Conservation (phyloP, 2,888 invertebrate species). For the Helleia helle region DNA sequence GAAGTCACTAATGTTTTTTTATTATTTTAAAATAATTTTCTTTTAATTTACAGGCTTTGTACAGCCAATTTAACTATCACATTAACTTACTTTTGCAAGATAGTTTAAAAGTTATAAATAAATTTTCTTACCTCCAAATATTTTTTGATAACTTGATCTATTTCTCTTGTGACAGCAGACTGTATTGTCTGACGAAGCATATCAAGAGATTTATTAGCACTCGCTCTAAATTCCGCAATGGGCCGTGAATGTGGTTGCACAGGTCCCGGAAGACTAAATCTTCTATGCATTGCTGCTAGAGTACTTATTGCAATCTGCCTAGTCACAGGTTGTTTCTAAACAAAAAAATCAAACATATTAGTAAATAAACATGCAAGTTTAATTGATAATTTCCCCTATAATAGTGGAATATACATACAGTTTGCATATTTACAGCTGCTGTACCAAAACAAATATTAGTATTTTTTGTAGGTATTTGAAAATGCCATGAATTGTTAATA, state of each 20-base stretch:
- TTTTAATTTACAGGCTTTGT: too few species aligned
- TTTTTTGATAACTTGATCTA: constrained; percentile 83
- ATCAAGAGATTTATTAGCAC: constrained; percentile 82
- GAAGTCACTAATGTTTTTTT: too few species aligned
- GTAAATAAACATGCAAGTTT: background rate
- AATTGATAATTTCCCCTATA: background rate
- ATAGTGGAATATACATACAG: constrained; percentile 30
- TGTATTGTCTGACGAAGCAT: constrained; percentile 84
- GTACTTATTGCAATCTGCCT: constrained; percentile 83
- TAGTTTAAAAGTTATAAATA: too few species aligned
- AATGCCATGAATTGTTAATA: constrained; percentile 45
- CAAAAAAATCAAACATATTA: constrained; percentile 15
- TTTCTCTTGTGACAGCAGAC: constrained; percentile 83
- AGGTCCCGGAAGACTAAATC: constrained; percentile 72
- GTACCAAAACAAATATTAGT: constrained; percentile 37
- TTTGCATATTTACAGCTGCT: constrained; percentile 46
- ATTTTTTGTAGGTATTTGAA: constrained; percentile 47
- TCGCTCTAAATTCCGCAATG: constrained; percentile 72
- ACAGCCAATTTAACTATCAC: too few species aligned
- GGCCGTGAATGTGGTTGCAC: constrained; percentile 66
- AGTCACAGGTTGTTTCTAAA: constrained; percentile 62
- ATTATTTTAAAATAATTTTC: too few species aligned
- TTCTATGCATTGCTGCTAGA: constrained; percentile 75
- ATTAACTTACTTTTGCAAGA: too few species aligned
- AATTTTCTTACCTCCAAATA: constrained; percentile 78